Percentiles rank a stretch among this genome's conserved stretches.
These are phyloP conservation scores for Chrysomallon squamiferum DNA, from an alignment of 1,140 invertebrate genomes.

Conservation along the genomic window DNA sequence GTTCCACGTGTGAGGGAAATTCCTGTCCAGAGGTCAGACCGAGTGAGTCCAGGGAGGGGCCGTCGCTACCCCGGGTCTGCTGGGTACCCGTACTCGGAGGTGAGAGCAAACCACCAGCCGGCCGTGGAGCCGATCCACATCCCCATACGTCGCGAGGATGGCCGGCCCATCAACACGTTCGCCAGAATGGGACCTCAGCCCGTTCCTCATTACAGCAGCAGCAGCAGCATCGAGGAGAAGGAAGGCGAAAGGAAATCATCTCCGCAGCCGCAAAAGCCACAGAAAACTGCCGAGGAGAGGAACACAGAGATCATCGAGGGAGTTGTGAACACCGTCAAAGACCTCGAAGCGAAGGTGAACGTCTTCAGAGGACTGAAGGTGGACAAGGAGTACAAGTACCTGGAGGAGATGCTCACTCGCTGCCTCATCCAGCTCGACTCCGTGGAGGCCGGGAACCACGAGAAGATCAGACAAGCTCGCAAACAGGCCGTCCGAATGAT, in stretches of 20 bases:
- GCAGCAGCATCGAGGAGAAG: neutral
- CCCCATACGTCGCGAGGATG: constrained; percentile 57
- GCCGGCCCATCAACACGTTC: constrained; percentile 42
- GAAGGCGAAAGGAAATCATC: constrained; percentile 11
- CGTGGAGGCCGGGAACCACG: constrained; percentile 89
- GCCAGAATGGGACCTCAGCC: neutral
- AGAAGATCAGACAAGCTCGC: constrained; percentile 83
- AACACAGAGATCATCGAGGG: constrained; percentile 76
- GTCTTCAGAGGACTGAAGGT: constrained; percentile 75
- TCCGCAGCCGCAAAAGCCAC: constrained; percentile 42
- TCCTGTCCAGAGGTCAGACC: constrained; percentile 9
- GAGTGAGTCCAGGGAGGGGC: constrained; percentile 11
- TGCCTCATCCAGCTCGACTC: constrained; percentile 89
- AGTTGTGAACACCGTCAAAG: constrained; percentile 81
- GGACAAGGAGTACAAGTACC: constrained; percentile 85
- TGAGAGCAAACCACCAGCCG: constrained; percentile 2
- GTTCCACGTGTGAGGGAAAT: constrained; percentile 7
- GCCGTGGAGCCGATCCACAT: neutral
- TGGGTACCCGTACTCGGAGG: neutral
- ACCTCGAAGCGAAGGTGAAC: constrained; percentile 79
- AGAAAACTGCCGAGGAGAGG: constrained; percentile 69
- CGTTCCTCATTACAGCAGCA: neutral
- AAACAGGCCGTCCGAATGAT: constrained; percentile 89
- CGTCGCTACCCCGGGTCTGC: constrained; percentile 2
- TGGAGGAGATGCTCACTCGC: constrained; percentile 94